Percentiles rank a stretch among this genome's conserved stretches.
Evolutionary conservation across 2,797 vertebrate genomes (phyloP).

Genomic region (Siniperca undulata): DNA sequence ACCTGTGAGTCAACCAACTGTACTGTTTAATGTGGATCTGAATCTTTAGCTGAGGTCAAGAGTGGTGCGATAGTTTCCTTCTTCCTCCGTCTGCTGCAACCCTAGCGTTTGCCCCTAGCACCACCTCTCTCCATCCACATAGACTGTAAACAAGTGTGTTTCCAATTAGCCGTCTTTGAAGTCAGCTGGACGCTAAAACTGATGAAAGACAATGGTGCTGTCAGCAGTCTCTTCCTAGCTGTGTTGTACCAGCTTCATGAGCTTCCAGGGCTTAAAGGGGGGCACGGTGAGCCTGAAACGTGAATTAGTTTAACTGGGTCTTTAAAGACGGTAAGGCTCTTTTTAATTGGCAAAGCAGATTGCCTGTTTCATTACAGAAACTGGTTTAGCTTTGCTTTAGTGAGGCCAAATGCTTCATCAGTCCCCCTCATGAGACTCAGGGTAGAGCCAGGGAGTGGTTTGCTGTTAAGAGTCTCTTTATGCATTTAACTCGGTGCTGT

Average conservation of each 20-base stretch:
- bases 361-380: conserved; percentile 58
- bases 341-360: conserved; percentile 71
- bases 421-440: conserved; percentile 29
- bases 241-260: conserved; percentile 25
- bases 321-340: conserved; percentile 59
- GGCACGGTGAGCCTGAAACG: conserved; percentile 42
- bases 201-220: conserved; percentile 66
- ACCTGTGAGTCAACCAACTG: background rate
- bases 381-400: conserved; percentile 54
- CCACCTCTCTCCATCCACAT: conserved; percentile 40
- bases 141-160: conserved; percentile 77
- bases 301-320: conserved; percentile 68
- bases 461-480: conserved; percentile 23
- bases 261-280: conserved; percentile 43
- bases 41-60: conserved; percentile 25
- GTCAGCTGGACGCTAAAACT: conserved; percentile 53
- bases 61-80: conserved; percentile 19
- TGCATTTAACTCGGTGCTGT: conserved; percentile 33
- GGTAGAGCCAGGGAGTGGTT: conserved; percentile 34
- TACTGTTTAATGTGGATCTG: conserved; percentile 4
- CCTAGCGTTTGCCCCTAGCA: conserved; percentile 33
- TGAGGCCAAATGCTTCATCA: conserved; percentile 47
- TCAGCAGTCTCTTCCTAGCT: conserved; percentile 43
- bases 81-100: conserved; percentile 33
- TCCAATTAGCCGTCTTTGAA: conserved; percentile 71